These are phyloP conservation scores for Cyclophora albipunctata DNA, from an alignment of 2,888 invertebrate genomes.

Conservation along the genomic window DNA sequence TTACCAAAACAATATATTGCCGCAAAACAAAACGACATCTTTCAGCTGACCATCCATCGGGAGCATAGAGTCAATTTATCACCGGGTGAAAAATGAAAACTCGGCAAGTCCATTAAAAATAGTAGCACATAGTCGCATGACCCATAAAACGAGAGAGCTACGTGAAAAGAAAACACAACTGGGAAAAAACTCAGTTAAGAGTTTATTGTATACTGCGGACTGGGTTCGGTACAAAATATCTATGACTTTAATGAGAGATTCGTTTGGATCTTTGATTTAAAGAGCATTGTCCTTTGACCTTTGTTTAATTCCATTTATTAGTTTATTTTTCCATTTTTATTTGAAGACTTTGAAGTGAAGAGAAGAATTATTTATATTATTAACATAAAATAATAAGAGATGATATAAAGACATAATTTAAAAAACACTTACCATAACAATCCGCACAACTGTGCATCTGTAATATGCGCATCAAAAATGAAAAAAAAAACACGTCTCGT, in stretches of 20 bases:
- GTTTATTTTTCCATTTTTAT: too few relatives aligned
- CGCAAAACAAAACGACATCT: conserved; percentile 24
- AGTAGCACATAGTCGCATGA: conserved; percentile 72
- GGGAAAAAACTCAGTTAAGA: conserved; percentile 47
- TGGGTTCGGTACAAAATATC: conserved; percentile 27
- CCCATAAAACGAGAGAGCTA: conserved; percentile 71
- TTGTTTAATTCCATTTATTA: too few relatives aligned
- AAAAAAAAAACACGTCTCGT: too few relatives aligned
- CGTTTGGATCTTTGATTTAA: too few relatives aligned
- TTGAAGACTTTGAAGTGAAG: too few relatives aligned
- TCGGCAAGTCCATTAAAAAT: conserved; percentile 67
- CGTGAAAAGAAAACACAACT: conserved; percentile 66
- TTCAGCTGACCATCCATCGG: conserved; percentile 66
- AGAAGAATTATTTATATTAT: too few relatives aligned
- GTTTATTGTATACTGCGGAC: conserved; percentile 1
- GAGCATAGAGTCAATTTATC: conserved; percentile 70
- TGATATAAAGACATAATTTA: too few relatives aligned
- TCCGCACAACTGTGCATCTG: too few relatives aligned
- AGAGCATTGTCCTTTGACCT: too few relatives aligned
- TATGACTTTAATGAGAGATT: background rate
- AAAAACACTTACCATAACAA: too few relatives aligned
- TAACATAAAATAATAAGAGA: too few relatives aligned
- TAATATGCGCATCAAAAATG: too few relatives aligned
- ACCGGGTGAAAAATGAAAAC: conserved; percentile 67
- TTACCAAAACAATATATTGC: conserved; percentile 3